Percentiles rank a stretch among this genome's conserved stretches.
These are phyloP conservation scores for Diogma glabrata DNA, from an alignment of 2,888 invertebrate genomes.

Conservation along the genomic window DNA sequence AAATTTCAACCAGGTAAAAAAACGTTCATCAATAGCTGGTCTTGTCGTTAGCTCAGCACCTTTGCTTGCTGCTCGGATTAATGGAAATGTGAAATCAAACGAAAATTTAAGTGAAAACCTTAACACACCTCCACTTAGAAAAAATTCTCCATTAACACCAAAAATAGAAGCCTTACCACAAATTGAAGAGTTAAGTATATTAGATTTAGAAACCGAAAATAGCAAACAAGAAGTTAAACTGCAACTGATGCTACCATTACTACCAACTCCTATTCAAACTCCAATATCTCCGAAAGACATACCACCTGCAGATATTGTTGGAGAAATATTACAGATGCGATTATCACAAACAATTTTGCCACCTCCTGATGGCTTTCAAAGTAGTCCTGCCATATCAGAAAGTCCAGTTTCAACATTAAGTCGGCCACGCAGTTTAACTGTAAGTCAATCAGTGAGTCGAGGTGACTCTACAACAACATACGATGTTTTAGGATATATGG, in stretches of 20 bases:
- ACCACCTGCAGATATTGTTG: conserved; percentile 32
- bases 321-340: conserved; percentile 34
- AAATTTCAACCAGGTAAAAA: conserved; percentile 29
- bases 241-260: conserved; percentile 20
- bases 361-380: conserved; percentile 60
- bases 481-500: conserved; percentile 66
- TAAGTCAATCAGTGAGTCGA: conserved; percentile 31
- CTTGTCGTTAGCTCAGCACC: conserved; percentile 35
- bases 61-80: conserved; percentile 31
- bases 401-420: conserved; percentile 48
- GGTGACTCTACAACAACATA: conserved; percentile 51
- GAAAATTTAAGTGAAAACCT: conserved; percentile 9
- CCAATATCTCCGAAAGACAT: conserved; percentile 24
- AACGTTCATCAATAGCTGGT: conserved; percentile 34
- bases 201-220: conserved; percentile 45
- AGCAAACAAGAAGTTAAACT: conserved; percentile 4
- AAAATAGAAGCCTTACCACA: conserved; percentile 42
- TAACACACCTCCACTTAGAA: conserved; percentile 4
- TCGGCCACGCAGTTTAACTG: conserved; percentile 43
- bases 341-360: conserved; percentile 57
- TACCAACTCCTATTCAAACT: conserved; percentile 22
- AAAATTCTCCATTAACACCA: conserved; percentile 10
- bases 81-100: conserved; percentile 21
- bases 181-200: conserved; percentile 50
- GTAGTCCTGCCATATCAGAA: conserved; percentile 53